Evolutionary conservation across 23 tunicate genomes (phyloP).

Genomic region (Aplidium turbinatum): DNA sequence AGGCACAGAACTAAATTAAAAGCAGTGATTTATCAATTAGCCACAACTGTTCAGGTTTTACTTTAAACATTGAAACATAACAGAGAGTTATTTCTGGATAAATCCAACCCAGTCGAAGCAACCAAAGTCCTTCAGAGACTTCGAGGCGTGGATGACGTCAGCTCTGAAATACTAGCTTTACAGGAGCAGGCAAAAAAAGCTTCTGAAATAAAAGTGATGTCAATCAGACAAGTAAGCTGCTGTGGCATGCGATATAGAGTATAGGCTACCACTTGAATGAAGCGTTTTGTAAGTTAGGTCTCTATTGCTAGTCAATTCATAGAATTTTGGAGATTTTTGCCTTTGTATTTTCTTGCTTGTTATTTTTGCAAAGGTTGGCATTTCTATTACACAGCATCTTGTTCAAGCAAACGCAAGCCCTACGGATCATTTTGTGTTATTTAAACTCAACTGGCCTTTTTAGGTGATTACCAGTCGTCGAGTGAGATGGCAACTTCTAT

Average conservation of each 20-base stretch:
- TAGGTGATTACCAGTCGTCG: background rate
- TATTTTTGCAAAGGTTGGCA: too few relatives aligned
- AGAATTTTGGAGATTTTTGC: too few relatives aligned
- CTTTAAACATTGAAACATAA: background rate
- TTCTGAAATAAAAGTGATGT: background rate
- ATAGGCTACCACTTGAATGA: too few relatives aligned
- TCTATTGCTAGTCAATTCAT: too few relatives aligned
- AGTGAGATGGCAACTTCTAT: constrained; percentile 42
- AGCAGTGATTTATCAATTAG: background rate
- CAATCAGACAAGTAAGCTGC: too few relatives aligned
- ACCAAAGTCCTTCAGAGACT: constrained; percentile 17
- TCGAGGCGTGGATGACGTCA: constrained; percentile 42
- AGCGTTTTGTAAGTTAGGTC: too few relatives aligned
- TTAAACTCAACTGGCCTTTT: too few relatives aligned
- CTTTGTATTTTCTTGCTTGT: too few relatives aligned
- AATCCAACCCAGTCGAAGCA: background rate
- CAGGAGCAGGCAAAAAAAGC: constrained; percentile 10
- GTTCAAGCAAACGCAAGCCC: background rate
- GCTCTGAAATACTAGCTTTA: constrained; percentile 6
- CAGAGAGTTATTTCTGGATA: constrained; percentile 20
- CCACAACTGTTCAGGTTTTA: background rate
- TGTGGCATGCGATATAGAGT: too few relatives aligned
- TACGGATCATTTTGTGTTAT: too few relatives aligned
- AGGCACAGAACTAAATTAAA: too few relatives aligned
- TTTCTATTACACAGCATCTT: background rate